Conservation (phyloP, 2,888 invertebrate species). For the Habroteleia sp. region DNA sequence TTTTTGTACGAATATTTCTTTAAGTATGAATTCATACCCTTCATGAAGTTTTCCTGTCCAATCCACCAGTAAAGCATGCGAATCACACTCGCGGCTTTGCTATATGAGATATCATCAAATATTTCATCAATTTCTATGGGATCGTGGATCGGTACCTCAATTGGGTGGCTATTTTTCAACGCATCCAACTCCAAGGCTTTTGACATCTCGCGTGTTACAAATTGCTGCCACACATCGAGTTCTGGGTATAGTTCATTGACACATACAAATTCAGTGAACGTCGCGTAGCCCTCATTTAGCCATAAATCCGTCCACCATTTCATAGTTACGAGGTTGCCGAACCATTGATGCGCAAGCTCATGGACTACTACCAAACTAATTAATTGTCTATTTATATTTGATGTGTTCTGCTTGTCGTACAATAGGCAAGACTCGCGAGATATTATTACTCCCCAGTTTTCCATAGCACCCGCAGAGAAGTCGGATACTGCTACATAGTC, state of each 20-base stretch:
- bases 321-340: conserved; percentile 98
- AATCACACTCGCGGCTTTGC: conserved; percentile 96
- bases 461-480: conserved; percentile 98
- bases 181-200: conserved; percentile 93
- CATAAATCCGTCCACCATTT: conserved; percentile 99
- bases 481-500: conserved; percentile 98
- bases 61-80: conserved; percentile 97
- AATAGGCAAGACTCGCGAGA: conserved; percentile 92
- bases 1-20: conserved; percentile 92
- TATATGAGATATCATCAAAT: conserved; percentile 98
- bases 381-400: conserved; percentile 90
- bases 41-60: conserved; percentile 94
- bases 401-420: conserved; percentile 94
- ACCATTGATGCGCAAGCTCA: conserved; percentile 99
- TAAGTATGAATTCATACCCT: conserved; percentile 95
- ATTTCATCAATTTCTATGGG: conserved; percentile 98
- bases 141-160: conserved; percentile 96
- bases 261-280: conserved; percentile 97
- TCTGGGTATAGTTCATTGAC: conserved; percentile 96
- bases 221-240: conserved; percentile 98
- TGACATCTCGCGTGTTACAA: conserved; percentile 93
- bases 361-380: conserved; percentile 95
- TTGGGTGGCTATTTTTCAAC: conserved; percentile 96
- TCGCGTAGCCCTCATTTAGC: conserved; percentile 98
- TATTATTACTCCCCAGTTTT: conserved; percentile 94